Conservation (phyloP, 2,113 vertebrate genomes). For the Mesocricetus auratus region DNA sequence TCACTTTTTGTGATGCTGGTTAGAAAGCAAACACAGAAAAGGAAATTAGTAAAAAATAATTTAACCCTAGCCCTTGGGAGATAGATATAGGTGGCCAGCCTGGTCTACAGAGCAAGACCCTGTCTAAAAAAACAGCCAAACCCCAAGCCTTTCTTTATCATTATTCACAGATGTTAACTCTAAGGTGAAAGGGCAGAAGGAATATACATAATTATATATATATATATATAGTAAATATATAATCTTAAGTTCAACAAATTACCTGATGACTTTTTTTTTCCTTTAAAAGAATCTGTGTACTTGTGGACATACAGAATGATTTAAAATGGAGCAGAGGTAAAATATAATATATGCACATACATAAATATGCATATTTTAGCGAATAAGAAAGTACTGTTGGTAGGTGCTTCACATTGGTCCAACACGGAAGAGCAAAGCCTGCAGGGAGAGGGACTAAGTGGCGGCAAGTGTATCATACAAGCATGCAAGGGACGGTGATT, state of each 20-base stretch:
- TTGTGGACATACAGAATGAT: background rate
- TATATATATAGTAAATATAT: background rate
- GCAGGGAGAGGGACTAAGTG: too few species aligned
- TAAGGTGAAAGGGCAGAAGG: background rate
- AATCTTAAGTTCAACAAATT: conserved; percentile 5
- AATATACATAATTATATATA: background rate
- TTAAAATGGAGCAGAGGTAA: conserved; percentile 18
- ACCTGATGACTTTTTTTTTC: background rate
- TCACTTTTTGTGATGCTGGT: conserved; percentile 91
- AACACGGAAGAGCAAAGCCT: background rate
- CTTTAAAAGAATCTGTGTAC: background rate
- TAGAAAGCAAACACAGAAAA: conserved; percentile 75
- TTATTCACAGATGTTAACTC: background rate
- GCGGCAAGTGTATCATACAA: fast-evolving
- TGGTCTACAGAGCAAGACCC: background rate
- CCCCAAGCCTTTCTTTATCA: background rate
- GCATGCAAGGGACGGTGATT: too few species aligned
- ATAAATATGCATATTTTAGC: background rate
- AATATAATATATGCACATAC: background rate
- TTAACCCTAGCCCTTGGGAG: background rate
- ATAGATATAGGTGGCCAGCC: background rate
- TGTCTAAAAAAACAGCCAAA: background rate
- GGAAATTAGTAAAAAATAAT: conserved; percentile 59
- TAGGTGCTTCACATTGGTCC: background rate
- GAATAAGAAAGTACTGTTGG: background rate